These are phyloP conservation scores for Eidolon dupreanum DNA, from an alignment of 2,797 vertebrate species.

Conservation along the genomic window DNA sequence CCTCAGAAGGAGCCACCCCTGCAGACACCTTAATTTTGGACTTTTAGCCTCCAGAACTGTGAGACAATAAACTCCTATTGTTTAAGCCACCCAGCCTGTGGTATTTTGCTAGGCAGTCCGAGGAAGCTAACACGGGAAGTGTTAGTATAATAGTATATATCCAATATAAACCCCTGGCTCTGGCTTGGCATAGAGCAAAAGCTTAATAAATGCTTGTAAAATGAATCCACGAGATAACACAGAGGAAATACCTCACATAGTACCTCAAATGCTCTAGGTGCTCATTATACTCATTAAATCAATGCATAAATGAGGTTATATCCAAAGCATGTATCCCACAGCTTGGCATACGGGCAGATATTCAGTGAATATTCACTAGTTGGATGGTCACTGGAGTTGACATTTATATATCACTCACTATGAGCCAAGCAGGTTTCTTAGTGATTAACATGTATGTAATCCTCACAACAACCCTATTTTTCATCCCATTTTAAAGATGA, in stretches of 20 bases:
- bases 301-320: not conserved
- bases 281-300: not conserved
- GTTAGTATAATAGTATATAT: not conserved
- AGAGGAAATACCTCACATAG: not conserved
- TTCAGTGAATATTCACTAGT: not conserved
- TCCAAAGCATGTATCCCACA: not conserved
- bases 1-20: not conserved
- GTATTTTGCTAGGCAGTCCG: not conserved
- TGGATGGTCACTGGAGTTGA: not conserved
- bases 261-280: not conserved
- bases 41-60: not conserved
- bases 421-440: not conserved
- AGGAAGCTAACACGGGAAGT: not conserved
- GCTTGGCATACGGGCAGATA: not conserved
- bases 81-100: not conserved
- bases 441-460: not conserved
- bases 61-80: not conserved
- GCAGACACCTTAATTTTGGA: not conserved
- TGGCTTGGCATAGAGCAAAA: not conserved
- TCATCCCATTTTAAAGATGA: not conserved
- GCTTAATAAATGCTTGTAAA: not conserved
- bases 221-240: not conserved
- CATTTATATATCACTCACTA: not conserved
- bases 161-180: not conserved
- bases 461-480: not conserved